phyloP scores from a whole-genome alignment of 2,113 vertebrate genomes.

The Hyperopisus bebe region DNA sequence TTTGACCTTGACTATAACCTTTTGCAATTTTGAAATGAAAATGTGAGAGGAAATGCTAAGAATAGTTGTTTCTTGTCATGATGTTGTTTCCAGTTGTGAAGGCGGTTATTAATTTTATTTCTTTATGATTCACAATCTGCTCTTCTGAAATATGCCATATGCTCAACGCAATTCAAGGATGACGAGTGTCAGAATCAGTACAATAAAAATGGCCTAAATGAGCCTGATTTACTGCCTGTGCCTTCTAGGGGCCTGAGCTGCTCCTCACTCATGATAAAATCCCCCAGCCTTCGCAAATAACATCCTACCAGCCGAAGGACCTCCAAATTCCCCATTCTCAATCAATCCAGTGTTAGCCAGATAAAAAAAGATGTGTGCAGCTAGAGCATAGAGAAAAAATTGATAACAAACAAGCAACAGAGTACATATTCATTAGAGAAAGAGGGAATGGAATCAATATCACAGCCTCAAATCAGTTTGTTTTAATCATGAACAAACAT shows the following conservation, averaged over 20 bases:
- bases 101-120: constrained; percentile 92
- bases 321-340: constrained; percentile 36
- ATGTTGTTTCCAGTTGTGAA: constrained; percentile 76
- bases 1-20: constrained; percentile 73
- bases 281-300: constrained; percentile 42
- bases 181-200: constrained; percentile 87
- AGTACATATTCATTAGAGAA: constrained; percentile 45
- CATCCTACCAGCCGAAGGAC: constrained; percentile 44
- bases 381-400: constrained; percentile 27
- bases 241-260: constrained; percentile 51
- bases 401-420: constrained; percentile 45
- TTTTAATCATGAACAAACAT: constrained; percentile 59
- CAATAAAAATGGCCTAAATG: constrained; percentile 89
- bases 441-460: constrained; percentile 49
- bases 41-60: constrained; percentile 47
- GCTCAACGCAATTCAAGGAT: constrained; percentile 87
- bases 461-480: constrained; percentile 53
- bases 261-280: constrained; percentile 43
- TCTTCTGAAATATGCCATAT: constrained; percentile 92
- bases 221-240: constrained; percentile 80
- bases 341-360: constrained; percentile 38
- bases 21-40: constrained; percentile 56
- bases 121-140: constrained; percentile 91
- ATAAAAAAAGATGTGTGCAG: constrained; percentile 29
- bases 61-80: constrained; percentile 74